Base-by-base conservation (phyloP, 2,888 invertebrate species). In the Harmothoe impar region DNA sequence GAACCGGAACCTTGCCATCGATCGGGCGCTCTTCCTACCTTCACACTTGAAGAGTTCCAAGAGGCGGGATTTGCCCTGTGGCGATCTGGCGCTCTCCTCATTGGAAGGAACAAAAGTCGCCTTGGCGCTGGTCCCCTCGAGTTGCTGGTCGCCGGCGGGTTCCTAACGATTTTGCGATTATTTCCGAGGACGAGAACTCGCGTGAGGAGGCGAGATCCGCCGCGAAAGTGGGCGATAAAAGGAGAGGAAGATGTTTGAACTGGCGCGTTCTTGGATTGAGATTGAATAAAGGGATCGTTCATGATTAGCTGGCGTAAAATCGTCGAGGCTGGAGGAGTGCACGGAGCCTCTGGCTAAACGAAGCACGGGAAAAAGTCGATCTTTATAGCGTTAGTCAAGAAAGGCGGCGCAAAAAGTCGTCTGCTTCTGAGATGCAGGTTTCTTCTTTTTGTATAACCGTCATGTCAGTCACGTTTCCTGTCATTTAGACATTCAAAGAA, bases 21-120 rank as follows among this genome's bases (percentile, higher is more conserved):
- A 72, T 72, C n/a, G 62, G 43, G n/a, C 62, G 62, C 62, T 62
- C 62, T 62, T 72, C 72, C 72, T 72, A 72, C 72, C 72, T 72
- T 72, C 72, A 72, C 72, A 72, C 72, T 72, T 29, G 72, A 72
- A 72, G 72, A 72, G 72, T 72, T 72, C 72, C 72, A 72, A 72
- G 29, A 72, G 72, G 25, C 29, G 31, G 72, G 72, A 72, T 29
- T 29, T 72, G 72, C 29, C 72, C 72, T 29, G 72, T n/a, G 72
- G 72, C 72, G 31, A 25, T 72, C 25, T 72, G 72, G 0, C 72
- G 17, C 72, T 72, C 72, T 72, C 72, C 72, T 72, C 72, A 29
- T 29, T 25, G 29, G 72, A 29, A 62, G 72, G 72, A 29, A 72
- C 29, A 72, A 29, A 72, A 72, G 72, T 72, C 72, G 72, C 5